Evolutionary conservation across 2,113 vertebrate genomes (phyloP), one percentile per base, ranked within the genome.

Genomic region (Saccopteryx leptura): DNA sequence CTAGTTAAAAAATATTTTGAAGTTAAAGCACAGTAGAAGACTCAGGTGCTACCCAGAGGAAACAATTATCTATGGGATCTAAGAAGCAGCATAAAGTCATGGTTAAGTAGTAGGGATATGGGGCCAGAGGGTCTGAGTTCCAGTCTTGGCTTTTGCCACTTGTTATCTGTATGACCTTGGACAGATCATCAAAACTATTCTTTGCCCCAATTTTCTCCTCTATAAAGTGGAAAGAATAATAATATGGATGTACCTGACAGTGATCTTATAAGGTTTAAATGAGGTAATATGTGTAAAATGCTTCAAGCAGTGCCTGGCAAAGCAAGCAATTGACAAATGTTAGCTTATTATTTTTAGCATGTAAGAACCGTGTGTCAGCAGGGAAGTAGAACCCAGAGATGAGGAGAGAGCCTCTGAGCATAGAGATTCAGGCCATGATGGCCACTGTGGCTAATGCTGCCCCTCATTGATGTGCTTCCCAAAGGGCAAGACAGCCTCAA

Each of bases 1-100:
- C 58, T 78, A 94, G 69, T 33, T 81, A 63, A 91, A 93, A 93
- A 78, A 89, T 72, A 78, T 61, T 93, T 82, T 91, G 54, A 95
- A 88, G 82, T 87, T 79, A 88, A 92, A 90, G 56, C 63, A 84
- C 12, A 60, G 10, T 75, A 54, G 28, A 56, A 26, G 46, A 81
- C 63, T 63, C 52, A 86, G 54, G 19, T 48, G 71, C 9, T 88
- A 72, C 33, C 71, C 39, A 76, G 72, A 23, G 54, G 26, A 91
- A 92, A 65, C n/a, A 78, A 81, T 58, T 88, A 46, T 79, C 82
- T 72, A 9, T 48, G 71, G 63, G 65, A 48, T 75, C 39, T 69
- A 1, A 88, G 78, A 83, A 75, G 78, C 33, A 66, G 48, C 26
- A 95, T 31, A 90, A 76, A 71, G 50, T 15, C 26, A 19, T 58